Base-by-base conservation (phyloP, 2,888 invertebrate species). In the Polymixis lichenea region DNA sequence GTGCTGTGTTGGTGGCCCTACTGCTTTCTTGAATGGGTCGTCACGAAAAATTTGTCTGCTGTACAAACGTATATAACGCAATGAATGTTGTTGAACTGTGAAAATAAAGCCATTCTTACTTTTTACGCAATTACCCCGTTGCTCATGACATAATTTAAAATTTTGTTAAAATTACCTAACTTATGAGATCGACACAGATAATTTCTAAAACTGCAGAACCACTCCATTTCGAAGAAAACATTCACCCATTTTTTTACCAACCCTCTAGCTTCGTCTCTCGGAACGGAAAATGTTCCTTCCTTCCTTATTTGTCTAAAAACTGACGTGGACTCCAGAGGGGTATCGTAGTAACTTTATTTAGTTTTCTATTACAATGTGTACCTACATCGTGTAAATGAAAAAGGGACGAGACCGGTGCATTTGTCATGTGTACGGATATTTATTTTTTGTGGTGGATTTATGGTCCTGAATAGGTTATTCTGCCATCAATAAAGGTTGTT, bases 221-320 rank as follows among this genome's bases (percentile, higher is more conserved):
- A 84, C 81, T 86, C 81, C 75, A 84, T 84, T 84, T 76, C 78
- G 69, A 80, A 85, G 86, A 80, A 86, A 88, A 84, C 80, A 78
- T 86, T 88, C 79, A 61, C 69, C 78, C 80, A 83, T 82, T 88
- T 88, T 87, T 86, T 86, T 86, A 65, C 74, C 78, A 61, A 56
- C 73, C 75, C 78, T 80, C 70, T 55, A 83, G 88, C 78, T 78
- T 82, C 86, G 89, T 88, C 88, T 88, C 89, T 89, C 86, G 84
- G 84, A 91, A 91, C 92, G 91, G 92, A 92, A 93, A 93, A 91
- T 89, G 91, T 75, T 87, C 77, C 89, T 93, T 93, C 91, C 93
- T 93, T 93, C 93, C 93, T 93, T 94, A 94, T 95, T 95, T 94
- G 93, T 94, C 94, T 94, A 94, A 94, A 77, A 93, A 93, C 92